phyloP scores from a whole-genome alignment of 2,888 invertebrate genomes.

The Drosophila peninsularis region DNA sequence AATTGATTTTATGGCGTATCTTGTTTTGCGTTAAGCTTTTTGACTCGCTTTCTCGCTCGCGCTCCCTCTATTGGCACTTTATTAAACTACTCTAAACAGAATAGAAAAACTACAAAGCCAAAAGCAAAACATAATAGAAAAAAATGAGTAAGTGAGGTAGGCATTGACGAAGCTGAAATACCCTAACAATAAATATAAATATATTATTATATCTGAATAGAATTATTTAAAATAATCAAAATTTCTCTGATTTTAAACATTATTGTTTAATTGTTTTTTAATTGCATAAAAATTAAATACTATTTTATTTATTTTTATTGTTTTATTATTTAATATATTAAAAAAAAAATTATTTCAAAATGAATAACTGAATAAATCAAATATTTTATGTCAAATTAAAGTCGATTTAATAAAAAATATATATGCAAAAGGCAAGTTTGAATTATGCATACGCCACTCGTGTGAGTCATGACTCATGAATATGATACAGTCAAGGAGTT shows the following conservation, averaged over 20 bases:
- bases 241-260: background rate
- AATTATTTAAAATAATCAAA: no score
- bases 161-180: background rate
- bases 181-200: background rate
- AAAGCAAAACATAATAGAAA: background rate
- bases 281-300: background rate
- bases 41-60: slow-evolving; percentile 24
- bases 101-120: slow-evolving; percentile 10
- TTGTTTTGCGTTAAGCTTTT: slow-evolving; percentile 49
- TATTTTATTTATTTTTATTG: background rate
- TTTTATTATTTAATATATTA: no score
- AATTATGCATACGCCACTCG: background rate
- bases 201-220: no score
- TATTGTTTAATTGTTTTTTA: background rate
- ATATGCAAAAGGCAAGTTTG: background rate
- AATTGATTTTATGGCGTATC: slow-evolving; percentile 68
- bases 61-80: slow-evolving; percentile 60
- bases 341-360: no score
- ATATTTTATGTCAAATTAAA: background rate
- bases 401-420: no score
- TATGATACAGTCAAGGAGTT: background rate
- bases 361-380: background rate
- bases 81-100: slow-evolving; percentile 54
- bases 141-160: background rate
- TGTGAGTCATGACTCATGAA: slow-evolving; percentile 4